Evolutionary conservation across 2,888 invertebrate species (phyloP), one percentile per base, ranked within the genome.

Genomic region (Nysson spinosus): DNA sequence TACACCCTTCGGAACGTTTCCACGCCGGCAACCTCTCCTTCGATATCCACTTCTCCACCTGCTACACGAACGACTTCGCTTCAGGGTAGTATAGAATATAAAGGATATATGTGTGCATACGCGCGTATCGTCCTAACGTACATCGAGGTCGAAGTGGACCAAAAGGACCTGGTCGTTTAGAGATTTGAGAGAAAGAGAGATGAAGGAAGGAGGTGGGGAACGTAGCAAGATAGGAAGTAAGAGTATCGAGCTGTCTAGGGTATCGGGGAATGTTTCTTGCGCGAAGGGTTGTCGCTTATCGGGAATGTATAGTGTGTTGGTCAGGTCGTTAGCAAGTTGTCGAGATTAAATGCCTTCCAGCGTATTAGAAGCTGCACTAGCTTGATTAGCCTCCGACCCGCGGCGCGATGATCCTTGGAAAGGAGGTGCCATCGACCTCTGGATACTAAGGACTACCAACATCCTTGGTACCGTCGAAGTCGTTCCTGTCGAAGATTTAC

Each of bases 271-370:
- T 77, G 85, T 80, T 85, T 85, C 85, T 85, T 83, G 83, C 75
- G 58, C 63, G 65, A 54, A 49, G 72, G 75, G 75, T 78, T 77
- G 77, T 80, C 81, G 80, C 85, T 84, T 85, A 85, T 86, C 86
- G 85, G 83, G 78, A 83, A 85, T 81, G 84, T 83, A 83, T 81
- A 84, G 79, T 79, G 78, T 81, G 82, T 84, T 84, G 83, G 86
- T 84, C 86, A 85, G 84, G 86, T 86, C 86, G 85, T 86, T 86
- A 86, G 85, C 85, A 81, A 85, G 83, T 86, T 83, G 84, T 84
- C 82, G 80, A 85, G 85, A 85, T 85, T 86, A 85, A 87, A 86
- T 85, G 85, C 83, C 83, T 83, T 78, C 78, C 75, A 82, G 82
- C 79, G 81, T 84, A 85, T 86, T 83, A 84, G 85, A 83, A 84